Evolutionary conservation across 2,797 vertebrate genomes (phyloP).

Genomic region (Liasis olivaceus): DNA sequence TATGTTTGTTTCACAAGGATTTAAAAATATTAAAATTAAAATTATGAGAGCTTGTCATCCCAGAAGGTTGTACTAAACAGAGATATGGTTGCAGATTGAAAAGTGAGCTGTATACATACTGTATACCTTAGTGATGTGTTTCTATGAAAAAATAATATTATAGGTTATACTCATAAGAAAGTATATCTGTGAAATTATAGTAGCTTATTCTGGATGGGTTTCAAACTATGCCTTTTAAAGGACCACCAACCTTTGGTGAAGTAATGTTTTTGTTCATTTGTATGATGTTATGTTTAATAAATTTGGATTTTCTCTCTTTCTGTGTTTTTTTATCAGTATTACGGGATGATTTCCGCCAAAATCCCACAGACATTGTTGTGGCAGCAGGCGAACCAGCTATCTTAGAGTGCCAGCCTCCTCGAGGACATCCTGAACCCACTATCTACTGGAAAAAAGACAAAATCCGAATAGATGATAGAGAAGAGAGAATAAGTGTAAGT

Average conservation of each 20-base stretch:
- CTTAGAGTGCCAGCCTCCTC: constrained; percentile 93
- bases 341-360: constrained; percentile 96
- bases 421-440: constrained; percentile 96
- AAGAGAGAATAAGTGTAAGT: constrained; percentile 93
- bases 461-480: constrained; percentile 91
- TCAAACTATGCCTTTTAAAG: not conserved
- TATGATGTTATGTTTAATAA: not conserved
- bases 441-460: constrained; percentile 99
- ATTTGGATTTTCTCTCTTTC: constrained; percentile 22
- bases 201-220: not conserved
- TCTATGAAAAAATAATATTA: not conserved
- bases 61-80: constrained; percentile 35
- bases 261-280: not conserved
- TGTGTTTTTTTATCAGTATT: constrained; percentile 79
- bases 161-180: not conserved
- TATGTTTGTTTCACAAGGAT: not conserved
- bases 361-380: constrained; percentile 95
- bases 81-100: constrained; percentile 46
- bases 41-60: constrained; percentile 26
- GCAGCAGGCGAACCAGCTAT: constrained; percentile 96
- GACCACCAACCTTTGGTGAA: not conserved
- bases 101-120: constrained; percentile 22
- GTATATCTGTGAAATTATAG: not conserved
- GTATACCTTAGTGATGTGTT: constrained; percentile 34
- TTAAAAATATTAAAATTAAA: not conserved